These are phyloP conservation scores for Cotesia glomerata DNA, from an alignment of 1,140 invertebrate genomes.

Conservation along the genomic window DNA sequence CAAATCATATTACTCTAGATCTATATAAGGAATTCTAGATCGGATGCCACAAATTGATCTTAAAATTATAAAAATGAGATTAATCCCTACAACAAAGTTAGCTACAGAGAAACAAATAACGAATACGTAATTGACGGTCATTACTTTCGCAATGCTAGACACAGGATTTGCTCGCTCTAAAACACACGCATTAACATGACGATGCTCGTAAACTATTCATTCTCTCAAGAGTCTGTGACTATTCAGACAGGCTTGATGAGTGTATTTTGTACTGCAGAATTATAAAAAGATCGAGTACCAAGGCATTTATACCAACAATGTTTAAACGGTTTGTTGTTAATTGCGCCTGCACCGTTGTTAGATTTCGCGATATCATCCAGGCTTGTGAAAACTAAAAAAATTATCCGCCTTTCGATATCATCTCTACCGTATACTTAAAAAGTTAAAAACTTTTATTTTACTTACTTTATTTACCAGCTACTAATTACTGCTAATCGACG, in stretches of 20 bases:
- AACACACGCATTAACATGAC: constrained; percentile 58
- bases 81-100: neutral
- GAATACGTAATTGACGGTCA: constrained; percentile 39
- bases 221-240: constrained; percentile 13
- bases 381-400: constrained; percentile 54
- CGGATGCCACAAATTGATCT: too few relatives aligned
- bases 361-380: constrained; percentile 50
- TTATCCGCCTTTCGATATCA: constrained; percentile 37
- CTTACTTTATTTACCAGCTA: too few relatives aligned
- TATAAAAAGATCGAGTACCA: neutral
- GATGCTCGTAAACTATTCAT: constrained; percentile 43
- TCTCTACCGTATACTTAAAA: neutral
- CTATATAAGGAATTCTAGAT: neutral
- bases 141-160: constrained; percentile 50
- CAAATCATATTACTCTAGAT: neutral
- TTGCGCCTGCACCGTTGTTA: constrained; percentile 39
- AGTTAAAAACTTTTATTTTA: neutral
- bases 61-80: too few relatives aligned
- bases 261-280: constrained; percentile 22
- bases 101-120: neutral
- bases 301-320: too few relatives aligned
- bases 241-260: constrained; percentile 10
- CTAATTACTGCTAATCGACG: too few relatives aligned
- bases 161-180: constrained; percentile 56
- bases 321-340: constrained; percentile 39